A percentile compares a stretch with the other conserved stretches of the same genome.
Evolutionary conservation across 1,140 invertebrate species (phyloP).

Genomic region (Archegozetes longisetosus): DNA sequence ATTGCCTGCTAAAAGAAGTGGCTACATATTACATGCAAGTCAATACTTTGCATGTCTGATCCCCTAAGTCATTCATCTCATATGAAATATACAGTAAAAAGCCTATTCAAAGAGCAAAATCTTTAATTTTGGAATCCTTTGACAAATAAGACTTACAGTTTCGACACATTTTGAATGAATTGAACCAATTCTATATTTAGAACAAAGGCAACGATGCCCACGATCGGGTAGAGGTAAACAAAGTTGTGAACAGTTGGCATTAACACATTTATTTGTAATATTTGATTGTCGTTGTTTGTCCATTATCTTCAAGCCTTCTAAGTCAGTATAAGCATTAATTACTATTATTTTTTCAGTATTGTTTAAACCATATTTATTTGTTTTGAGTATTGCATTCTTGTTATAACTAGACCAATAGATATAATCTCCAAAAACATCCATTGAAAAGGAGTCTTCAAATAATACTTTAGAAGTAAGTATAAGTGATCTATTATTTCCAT

Average conservation of each 20-base stretch:
- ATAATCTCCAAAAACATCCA: neutral
- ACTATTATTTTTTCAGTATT: neutral
- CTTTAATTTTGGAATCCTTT: too few relatives aligned
- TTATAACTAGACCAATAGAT: neutral
- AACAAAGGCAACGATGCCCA: neutral
- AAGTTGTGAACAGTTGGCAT: neutral
- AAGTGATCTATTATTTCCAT: neutral
- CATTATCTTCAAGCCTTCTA: neutral
- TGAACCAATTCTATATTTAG: too few relatives aligned
- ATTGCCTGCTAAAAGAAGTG: too few relatives aligned
- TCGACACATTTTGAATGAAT: too few relatives aligned
- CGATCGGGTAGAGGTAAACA: neutral
- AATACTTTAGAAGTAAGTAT: neutral
- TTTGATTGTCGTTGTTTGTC: neutral
- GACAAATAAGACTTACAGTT: too few relatives aligned
- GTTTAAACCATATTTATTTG: neutral
- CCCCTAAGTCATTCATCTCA: too few relatives aligned
- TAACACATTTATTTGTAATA: neutral
- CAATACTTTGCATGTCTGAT: too few relatives aligned
- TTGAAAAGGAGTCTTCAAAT: neutral
- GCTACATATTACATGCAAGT: too few relatives aligned
- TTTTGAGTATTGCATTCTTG: neutral
- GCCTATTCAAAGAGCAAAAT: too few relatives aligned
- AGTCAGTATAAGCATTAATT: neutral
- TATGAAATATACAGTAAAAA: too few relatives aligned